phyloP scores from a whole-genome alignment of 2,797 vertebrate species.

The Melanotaenia trifasciata region DNA sequence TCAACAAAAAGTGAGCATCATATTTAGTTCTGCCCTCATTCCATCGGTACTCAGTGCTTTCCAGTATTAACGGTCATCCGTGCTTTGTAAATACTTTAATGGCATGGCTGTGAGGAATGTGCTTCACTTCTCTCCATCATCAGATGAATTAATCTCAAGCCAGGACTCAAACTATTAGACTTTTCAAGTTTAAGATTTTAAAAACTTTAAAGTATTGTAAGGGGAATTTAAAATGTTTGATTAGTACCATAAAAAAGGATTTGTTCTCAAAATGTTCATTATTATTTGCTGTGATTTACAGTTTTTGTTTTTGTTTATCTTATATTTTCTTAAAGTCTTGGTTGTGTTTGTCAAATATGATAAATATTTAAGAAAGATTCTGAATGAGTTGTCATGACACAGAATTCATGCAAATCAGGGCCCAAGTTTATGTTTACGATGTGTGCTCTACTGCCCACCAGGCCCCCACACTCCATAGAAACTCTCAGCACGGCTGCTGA shows the following conservation, averaged over 20 bases:
- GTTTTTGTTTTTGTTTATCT: neutral
- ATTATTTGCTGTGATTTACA: slow-evolving; percentile 6
- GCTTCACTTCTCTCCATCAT: slow-evolving; percentile 60
- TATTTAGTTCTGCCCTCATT: slow-evolving; percentile 77
- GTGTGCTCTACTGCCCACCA: slow-evolving; percentile 65
- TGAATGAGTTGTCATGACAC: neutral
- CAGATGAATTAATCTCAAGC: slow-evolving; percentile 54
- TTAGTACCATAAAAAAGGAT: neutral
- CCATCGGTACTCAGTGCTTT: slow-evolving; percentile 68
- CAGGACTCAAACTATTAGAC: slow-evolving; percentile 38
- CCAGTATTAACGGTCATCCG: slow-evolving; percentile 69
- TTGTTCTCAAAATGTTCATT: slow-evolving; percentile 7
- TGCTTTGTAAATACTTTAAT: slow-evolving; percentile 69
- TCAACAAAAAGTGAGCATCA: slow-evolving; percentile 83
- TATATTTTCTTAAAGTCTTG: slow-evolving; percentile 2
- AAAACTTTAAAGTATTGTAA: slow-evolving; percentile 15
- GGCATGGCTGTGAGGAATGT: slow-evolving; percentile 74
- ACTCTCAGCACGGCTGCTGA: slow-evolving; percentile 87
- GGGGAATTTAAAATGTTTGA: slow-evolving; percentile 13
- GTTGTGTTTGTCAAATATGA: slow-evolving; percentile 16
- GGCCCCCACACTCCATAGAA: slow-evolving; percentile 90
- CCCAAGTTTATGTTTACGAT: slow-evolving; percentile 3
- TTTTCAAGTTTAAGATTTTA: slow-evolving; percentile 32
- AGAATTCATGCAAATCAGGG: slow-evolving; percentile 13
- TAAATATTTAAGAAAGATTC: slow-evolving; percentile 18